Conservation (phyloP, 2,113 vertebrate species). For the Canis aureus region DNA sequence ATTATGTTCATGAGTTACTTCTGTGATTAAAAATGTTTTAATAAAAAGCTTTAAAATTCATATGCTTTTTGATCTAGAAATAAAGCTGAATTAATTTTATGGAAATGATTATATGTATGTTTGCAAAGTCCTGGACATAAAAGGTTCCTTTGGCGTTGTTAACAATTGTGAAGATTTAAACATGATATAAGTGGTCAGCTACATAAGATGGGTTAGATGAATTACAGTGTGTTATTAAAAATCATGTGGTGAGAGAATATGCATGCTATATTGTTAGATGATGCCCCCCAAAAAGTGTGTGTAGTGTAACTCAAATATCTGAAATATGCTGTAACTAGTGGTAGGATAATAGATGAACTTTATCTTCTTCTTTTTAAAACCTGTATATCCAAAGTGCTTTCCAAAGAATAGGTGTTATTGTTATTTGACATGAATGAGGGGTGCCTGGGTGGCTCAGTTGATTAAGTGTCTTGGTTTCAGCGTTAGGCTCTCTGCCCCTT, state of each 20-base stretch:
- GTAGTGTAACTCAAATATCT: neutral
- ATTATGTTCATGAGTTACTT: neutral
- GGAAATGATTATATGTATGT: neutral
- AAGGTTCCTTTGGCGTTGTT: neutral
- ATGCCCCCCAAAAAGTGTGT: neutral
- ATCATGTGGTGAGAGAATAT: neutral
- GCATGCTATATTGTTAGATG: neutral
- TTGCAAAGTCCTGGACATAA: neutral
- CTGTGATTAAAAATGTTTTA: neutral
- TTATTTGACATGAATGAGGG: neutral
- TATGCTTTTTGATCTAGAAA: conserved; percentile 1
- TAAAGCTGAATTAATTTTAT: neutral
- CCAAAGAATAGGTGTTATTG: neutral
- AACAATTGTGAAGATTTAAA: neutral
- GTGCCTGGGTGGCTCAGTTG: neutral
- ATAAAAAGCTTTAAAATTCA: neutral
- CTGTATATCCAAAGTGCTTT: neutral
- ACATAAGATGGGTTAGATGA: neutral
- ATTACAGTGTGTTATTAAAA: conserved; percentile 17
- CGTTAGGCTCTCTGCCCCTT: too few relatives aligned
- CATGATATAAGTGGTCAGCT: neutral
- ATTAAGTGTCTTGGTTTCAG: neutral
- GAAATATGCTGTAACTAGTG: neutral
- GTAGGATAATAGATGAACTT: neutral
- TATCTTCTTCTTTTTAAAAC: neutral